Conservation (phyloP, 2,888 invertebrate species). For the Amphipyra tragopoginis region DNA sequence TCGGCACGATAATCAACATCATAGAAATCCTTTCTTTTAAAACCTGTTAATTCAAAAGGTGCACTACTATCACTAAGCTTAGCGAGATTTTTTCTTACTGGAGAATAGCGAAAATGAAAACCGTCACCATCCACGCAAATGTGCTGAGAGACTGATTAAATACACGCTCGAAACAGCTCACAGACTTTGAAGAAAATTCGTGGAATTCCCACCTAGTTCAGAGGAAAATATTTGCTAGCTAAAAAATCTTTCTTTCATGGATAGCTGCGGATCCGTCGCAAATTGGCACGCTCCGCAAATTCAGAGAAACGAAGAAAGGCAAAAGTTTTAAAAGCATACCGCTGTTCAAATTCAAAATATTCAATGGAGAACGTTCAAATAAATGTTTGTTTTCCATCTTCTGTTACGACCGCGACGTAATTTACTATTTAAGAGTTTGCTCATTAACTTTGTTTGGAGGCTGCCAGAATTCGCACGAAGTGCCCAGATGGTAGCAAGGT, state of each 20-base stretch:
- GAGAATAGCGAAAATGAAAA: slow-evolving; percentile 15
- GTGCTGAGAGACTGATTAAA: slow-evolving; percentile 10
- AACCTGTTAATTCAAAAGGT: background rate
- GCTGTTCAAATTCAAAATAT: slow-evolving; percentile 60
- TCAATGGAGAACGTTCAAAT: slow-evolving; percentile 51
- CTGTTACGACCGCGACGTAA: slow-evolving; percentile 33
- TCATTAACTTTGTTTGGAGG: slow-evolving; percentile 31
- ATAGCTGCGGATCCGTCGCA: slow-evolving; percentile 14
- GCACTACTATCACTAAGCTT: background rate
- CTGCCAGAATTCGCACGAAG: slow-evolving; percentile 12
- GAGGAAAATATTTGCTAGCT: slow-evolving; percentile 31
- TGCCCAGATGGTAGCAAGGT: slow-evolving; percentile 23
- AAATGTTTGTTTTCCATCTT: slow-evolving; percentile 52
- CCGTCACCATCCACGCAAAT: background rate
- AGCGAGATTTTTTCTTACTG: slow-evolving; percentile 2
- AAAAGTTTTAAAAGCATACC: slow-evolving; percentile 74
- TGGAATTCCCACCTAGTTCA: slow-evolving; percentile 21
- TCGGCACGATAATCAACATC: background rate
- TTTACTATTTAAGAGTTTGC: slow-evolving; percentile 50
- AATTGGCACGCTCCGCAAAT: slow-evolving; percentile 64
- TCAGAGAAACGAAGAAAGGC: slow-evolving; percentile 64
- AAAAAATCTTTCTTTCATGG: slow-evolving; percentile 46
- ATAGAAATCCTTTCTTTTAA: slow-evolving; percentile 4
- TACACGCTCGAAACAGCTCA: slow-evolving; percentile 13
- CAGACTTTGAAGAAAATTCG: slow-evolving; percentile 16